Evolutionary conservation across 2,888 invertebrate species (phyloP).

Genomic region (Yponomeuta malinellus): DNA sequence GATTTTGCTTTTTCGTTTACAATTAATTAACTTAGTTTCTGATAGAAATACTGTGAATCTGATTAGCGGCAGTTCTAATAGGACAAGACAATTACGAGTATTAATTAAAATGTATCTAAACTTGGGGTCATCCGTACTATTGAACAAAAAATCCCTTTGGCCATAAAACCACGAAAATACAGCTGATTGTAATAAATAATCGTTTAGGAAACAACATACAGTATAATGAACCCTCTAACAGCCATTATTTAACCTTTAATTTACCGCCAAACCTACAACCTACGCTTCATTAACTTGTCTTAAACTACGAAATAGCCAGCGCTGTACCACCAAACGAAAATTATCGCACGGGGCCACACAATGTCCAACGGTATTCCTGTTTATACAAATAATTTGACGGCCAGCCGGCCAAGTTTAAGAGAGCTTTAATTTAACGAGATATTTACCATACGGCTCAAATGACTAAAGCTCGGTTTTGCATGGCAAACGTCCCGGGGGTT

Average conservation of each 20-base stretch:
- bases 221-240: neutral
- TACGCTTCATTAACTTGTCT: neutral
- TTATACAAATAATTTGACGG: slow-evolving; percentile 6
- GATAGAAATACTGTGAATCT: too few species aligned
- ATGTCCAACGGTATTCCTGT: neutral
- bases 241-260: neutral
- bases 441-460: neutral
- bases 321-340: neutral
- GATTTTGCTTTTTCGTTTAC: too few species aligned
- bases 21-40: too few species aligned
- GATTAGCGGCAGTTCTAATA: too few species aligned
- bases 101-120: too few species aligned
- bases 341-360: neutral
- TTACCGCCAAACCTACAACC: neutral
- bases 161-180: too few species aligned
- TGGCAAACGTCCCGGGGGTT: neutral
- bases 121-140: too few species aligned
- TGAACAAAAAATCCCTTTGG: too few species aligned
- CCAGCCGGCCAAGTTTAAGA: neutral
- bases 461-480: neutral
- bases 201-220: neutral
- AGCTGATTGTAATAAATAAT: too few species aligned
- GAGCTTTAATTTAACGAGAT: slow-evolving; percentile 5
- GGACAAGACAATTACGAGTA: too few species aligned
- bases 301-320: neutral